Evolutionary conservation across 2,888 invertebrate genomes (phyloP), one percentile per base, ranked within the genome.

Genomic region (Pseudanteris insignis): DNA sequence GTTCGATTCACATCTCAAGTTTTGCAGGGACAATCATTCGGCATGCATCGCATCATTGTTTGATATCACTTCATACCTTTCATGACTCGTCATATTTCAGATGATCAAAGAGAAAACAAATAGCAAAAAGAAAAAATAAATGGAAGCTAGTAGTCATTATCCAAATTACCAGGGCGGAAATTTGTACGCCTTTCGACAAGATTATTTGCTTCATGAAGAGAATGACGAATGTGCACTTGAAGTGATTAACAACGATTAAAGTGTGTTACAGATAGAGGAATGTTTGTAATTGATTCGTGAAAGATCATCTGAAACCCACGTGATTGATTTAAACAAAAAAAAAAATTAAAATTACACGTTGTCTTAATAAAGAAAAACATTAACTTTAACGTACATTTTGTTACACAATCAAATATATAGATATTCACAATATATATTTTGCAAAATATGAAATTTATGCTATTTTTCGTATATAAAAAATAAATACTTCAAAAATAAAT

Each of bases 11-110:
- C 28, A 47, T 55, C 46, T 46, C 64, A 66, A 65, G 67, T 69
- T 70, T 67, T 69, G 25, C 69, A 70, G 68, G 67, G 36, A 55
- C 40, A 44, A 55, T 55, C 46, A 34, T 54, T 8, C 46, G 24
- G 33, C 18, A 24, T 28, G 32, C 32, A 8, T 40, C 18, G 11
- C 12, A 12, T 33, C 55, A 47, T 57, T 57, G 57, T 57, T 57
- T 57, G 37, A 48, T 37, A 48, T 57, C 43, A 57, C 57, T 57
- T 37, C 43, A 32, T 48, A 43, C 30, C 37, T 43, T 48, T 43
- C 18, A 48, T 47, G 48, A 32, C 10, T 48, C 47, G 11, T 44
- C 44, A 6, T 34, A 18, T 18, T 30, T 24, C 41, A 37, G 54
- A 43, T 43, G 57, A 57, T 58, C 48, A 48, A 57, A 57, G 57